phyloP scores from a whole-genome alignment of 2,888 invertebrate species.

The Cantharis rufa region DNA sequence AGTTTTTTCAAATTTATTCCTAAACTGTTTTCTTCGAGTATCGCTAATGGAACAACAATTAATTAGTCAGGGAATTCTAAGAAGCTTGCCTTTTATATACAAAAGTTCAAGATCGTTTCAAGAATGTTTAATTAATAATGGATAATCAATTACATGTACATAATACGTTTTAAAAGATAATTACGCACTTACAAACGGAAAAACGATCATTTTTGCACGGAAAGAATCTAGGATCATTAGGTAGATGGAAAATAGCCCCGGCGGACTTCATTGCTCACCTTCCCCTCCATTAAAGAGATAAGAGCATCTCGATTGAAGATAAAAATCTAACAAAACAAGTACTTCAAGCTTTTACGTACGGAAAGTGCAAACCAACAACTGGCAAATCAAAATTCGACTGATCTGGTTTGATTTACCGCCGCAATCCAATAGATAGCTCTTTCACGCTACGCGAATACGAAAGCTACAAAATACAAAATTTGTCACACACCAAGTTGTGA shows the following conservation, averaged over 20 bases:
- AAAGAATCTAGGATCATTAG: not conserved
- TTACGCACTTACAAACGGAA: not conserved
- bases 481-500: not conserved
- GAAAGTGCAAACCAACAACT: too few species aligned
- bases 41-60: not conserved
- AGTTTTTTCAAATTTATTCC: constrained; percentile 1
- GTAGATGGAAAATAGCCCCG: not conserved
- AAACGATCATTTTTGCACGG: not conserved
- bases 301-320: too few species aligned
- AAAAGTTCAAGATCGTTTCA: not conserved
- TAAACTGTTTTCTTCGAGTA: not conserved
- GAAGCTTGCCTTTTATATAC: not conserved
- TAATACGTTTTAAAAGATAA: not conserved
- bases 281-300: too few species aligned
- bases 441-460: too few species aligned
- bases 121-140: not conserved
- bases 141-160: not conserved
- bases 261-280: too few species aligned
- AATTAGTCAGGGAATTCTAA: not conserved
- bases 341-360: too few species aligned
- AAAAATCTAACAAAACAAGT: too few species aligned
- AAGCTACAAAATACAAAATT: too few species aligned
- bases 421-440: too few species aligned
- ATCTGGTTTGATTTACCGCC: too few species aligned
- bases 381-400: too few species aligned